These are phyloP conservation scores for Dendrocincla fuliginosa DNA, from an alignment of 2,797 vertebrate species.

Conservation along the genomic window DNA sequence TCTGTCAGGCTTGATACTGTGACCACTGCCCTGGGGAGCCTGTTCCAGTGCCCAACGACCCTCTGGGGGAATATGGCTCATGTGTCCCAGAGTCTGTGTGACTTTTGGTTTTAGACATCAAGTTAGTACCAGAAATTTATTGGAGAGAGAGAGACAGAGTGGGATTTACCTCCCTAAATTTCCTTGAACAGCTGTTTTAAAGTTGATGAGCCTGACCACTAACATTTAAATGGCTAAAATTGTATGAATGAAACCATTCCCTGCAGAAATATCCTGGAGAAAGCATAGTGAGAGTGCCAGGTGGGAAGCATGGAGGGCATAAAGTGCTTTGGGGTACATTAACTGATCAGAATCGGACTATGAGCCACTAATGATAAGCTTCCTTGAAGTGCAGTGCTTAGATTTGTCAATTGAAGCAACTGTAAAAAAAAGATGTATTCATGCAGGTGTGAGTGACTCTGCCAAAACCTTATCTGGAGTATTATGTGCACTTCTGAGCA, in stretches of 20 bases:
- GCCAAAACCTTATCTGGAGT: conserved; percentile 12
- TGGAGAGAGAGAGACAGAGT: neutral
- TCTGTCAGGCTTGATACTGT: no score
- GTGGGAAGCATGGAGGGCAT: neutral
- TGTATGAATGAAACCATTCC: neutral
- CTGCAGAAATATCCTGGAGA: neutral
- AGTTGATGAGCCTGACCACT: neutral
- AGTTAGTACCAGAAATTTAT: neutral
- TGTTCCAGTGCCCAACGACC: no score
- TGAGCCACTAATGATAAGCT: neutral
- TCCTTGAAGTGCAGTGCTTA: neutral
- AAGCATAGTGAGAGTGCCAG: neutral
- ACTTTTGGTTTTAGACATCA: neutral
- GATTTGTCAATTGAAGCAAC: neutral
- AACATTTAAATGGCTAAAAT: neutral
- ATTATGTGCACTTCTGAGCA: neutral
- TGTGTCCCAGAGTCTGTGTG: neutral
- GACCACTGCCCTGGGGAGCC: no score
- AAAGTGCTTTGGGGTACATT: neutral
- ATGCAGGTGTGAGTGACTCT: conserved; percentile 7
- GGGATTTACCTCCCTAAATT: neutral
- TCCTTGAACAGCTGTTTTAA: neutral
- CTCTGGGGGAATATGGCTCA: neutral
- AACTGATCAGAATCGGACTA: neutral
- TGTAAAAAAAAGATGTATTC: neutral